Evolutionary conservation across 2,113 vertebrate species (phyloP), one percentile per base, ranked within the genome.

Genomic region (Anarhynchus alexandrinus): DNA sequence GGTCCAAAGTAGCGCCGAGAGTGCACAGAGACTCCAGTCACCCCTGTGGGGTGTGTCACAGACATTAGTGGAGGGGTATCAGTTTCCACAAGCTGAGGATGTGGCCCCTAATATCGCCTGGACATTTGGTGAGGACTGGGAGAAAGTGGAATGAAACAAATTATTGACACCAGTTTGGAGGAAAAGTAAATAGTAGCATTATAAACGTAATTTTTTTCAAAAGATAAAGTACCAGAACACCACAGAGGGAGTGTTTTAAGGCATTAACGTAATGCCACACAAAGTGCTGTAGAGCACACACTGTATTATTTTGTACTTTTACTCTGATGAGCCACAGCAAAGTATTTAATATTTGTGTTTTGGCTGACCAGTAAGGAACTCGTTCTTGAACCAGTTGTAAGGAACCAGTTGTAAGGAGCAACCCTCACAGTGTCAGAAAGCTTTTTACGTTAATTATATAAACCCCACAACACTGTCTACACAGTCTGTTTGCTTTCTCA

Each of bases 251-350:
- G 2, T 65, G 25, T 40, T 86, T 92, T 94, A 88, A 88, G 36
- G n/a, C 5, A 38, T 66, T 87, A 55, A 43, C 0, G 0, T 47
- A 80, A 78, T 30, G 25, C 15, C 38, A 51, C 22, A 82, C 8
- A 65, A 78, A 85, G 14, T 43, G 5, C 5, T 51, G 32, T 51
- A 34, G 18, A 74, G 7, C 27, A 69, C 10, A 42, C 1, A 0
- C 1, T 30, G 3, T 66, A 64, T 43, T 86, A 77, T 86, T 96
- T 88, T 88, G 13, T 61, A 52, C 36, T 42, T 84, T 62, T 71
- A 79, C 22, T 55, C 15, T 57, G 17, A 67, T 49, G 55, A 71
- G 8, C 12, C 13, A 32, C 9, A 52, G 18, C 20, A 90, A 15
- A 80, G 5, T 76, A 66, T 77, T 76, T 55, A 52, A 64, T 52